Evolutionary conservation across 2,888 invertebrate genomes (phyloP).

Genomic region (Netelia melanura): DNA sequence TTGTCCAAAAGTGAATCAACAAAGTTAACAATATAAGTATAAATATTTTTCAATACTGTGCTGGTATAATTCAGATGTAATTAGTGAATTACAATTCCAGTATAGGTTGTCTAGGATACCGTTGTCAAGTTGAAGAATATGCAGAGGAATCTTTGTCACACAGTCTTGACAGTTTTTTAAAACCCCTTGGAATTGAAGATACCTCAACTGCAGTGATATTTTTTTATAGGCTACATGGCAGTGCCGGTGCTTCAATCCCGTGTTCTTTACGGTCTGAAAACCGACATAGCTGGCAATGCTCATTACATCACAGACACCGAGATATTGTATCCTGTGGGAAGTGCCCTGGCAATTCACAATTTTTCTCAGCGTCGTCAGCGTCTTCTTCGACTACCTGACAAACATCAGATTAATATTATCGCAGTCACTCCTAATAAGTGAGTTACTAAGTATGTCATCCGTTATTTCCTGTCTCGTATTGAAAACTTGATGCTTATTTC

Average conservation of each 20-base stretch:
- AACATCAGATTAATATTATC: constrained; percentile 88
- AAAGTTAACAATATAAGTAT: too few relatives aligned
- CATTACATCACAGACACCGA: constrained; percentile 91
- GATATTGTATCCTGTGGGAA: constrained; percentile 92
- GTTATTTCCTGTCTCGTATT: not conserved
- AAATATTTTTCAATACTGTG: too few relatives aligned
- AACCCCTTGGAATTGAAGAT: too few relatives aligned
- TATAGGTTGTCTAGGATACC: constrained; percentile 35
- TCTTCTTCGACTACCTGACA: constrained; percentile 89
- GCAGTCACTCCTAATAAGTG: constrained; percentile 90
- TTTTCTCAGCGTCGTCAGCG: constrained; percentile 90
- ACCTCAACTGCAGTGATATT: not conserved
- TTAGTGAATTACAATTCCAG: not conserved
- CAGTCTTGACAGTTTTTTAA: too few relatives aligned
- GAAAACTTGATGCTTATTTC: not conserved
- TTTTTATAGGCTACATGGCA: constrained; percentile 76
- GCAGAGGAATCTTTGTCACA: too few relatives aligned
- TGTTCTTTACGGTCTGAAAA: constrained; percentile 88
- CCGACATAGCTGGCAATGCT: constrained; percentile 89
- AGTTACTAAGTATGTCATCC: constrained; percentile 72
- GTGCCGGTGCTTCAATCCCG: constrained; percentile 87
- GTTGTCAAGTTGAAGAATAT: too few relatives aligned
- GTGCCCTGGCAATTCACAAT: constrained; percentile 91
- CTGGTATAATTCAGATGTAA: not conserved
- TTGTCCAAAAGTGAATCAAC: too few relatives aligned